These are phyloP conservation scores for Acipenser ruthenus DNA, from an alignment of 2,797 vertebrate species.

Conservation along the genomic window DNA sequence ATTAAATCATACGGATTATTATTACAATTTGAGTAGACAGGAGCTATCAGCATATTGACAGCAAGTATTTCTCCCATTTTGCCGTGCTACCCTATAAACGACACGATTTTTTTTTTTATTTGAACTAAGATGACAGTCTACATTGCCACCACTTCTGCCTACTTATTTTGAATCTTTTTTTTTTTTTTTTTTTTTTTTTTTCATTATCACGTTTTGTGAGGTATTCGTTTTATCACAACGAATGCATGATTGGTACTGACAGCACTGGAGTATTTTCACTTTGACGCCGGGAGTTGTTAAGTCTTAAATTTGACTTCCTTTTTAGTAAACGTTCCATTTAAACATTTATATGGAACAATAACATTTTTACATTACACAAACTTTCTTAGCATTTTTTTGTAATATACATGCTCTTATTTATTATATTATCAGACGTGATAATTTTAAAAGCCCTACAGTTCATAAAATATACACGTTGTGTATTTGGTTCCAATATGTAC, in stretches of 20 bases:
- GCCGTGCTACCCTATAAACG: not conserved
- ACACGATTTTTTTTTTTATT: too few species aligned
- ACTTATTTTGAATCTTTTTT: too few species aligned
- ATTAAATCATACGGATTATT: slow-evolving; percentile 34
- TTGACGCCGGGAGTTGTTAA: slow-evolving; percentile 17
- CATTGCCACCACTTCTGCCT: too few species aligned
- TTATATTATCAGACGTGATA: not conserved
- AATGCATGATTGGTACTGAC: too few species aligned
- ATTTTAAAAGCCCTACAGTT: not conserved
- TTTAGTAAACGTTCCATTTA: slow-evolving; percentile 12
- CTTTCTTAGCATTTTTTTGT: slow-evolving; percentile 3
- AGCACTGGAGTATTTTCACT: too few species aligned
- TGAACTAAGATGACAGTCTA: too few species aligned
- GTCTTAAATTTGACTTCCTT: slow-evolving; percentile 22
- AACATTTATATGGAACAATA: too few species aligned
- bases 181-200: too few species aligned
- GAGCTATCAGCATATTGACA: slow-evolving; percentile 19
- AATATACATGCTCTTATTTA: too few species aligned
- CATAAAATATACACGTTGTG: slow-evolving; percentile 20
- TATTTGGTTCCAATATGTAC: slow-evolving; percentile 15
- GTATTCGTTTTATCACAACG: too few species aligned
- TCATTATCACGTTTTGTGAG: too few species aligned
- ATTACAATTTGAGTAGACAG: slow-evolving; percentile 23
- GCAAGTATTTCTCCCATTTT: slow-evolving; percentile 19
- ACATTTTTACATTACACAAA: slow-evolving; percentile 7